A percentile compares a stretch with the other conserved stretches of the same genome.
Conservation (phyloP, 2,113 vertebrate species). For the Balaenoptera acutorostrata region DNA sequence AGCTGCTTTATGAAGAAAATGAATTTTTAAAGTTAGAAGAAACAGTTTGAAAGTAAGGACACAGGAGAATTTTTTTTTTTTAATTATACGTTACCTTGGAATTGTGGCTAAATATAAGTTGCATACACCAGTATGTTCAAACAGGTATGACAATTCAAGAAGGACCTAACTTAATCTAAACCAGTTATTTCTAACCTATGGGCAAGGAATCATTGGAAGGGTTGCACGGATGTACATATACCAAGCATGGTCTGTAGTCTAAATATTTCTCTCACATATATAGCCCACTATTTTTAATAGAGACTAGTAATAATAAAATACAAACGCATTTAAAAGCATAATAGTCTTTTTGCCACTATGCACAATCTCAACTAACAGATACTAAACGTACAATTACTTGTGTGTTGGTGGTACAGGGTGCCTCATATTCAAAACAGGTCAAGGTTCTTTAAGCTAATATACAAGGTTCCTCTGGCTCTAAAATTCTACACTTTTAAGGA, state of each 20-base stretch:
- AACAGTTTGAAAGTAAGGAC: neutral
- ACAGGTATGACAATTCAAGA: neutral
- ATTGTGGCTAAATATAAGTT: neutral
- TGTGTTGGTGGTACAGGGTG: neutral
- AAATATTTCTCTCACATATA: neutral
- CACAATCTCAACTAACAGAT: neutral
- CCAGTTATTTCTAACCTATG: constrained; percentile 23
- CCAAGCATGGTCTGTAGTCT: neutral
- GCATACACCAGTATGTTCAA: neutral
- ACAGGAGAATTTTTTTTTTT: neutral
- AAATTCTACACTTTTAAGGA: neutral
- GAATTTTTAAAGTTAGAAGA: constrained; percentile 20
- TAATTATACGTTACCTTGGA: neutral
- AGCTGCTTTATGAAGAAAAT: neutral
- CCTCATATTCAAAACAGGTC: neutral
- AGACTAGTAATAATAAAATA: neutral
- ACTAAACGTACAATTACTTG: neutral
- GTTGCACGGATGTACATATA: neutral
- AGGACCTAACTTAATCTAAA: constrained; percentile 9
- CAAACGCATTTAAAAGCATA: neutral
- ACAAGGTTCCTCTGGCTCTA: neutral
- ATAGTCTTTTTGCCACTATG: neutral
- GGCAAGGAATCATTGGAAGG: neutral
- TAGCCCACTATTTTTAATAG: neutral
- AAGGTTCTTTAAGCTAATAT: neutral